Evolutionary conservation across 2,113 vertebrate genomes (phyloP).

Genomic region (Myodes glareolus): DNA sequence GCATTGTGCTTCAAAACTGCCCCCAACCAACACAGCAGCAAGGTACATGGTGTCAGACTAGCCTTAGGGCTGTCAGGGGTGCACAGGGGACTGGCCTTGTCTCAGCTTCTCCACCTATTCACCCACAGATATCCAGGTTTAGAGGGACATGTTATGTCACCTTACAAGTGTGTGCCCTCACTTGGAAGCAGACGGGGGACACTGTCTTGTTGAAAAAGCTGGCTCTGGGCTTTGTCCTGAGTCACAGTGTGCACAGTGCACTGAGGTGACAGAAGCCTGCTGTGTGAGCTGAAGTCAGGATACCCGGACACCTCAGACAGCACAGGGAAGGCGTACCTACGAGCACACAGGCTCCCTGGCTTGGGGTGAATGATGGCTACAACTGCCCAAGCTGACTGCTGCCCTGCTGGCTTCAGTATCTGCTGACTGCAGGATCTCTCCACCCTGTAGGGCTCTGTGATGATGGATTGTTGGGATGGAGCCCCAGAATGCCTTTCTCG

Average conservation of each 20-base stretch:
- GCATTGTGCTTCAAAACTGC: background rate
- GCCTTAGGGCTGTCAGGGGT: fast-evolving
- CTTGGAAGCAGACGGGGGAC: background rate
- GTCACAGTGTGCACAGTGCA: fast-evolving
- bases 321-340: fast-evolving
- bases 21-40: background rate
- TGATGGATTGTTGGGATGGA: background rate
- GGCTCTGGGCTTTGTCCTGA: background rate
- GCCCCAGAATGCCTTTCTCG: background rate
- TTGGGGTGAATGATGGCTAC: background rate
- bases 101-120: background rate
- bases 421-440: background rate
- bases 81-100: fast-evolving
- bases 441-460: background rate
- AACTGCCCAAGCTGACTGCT: no score
- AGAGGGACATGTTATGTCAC: fast-evolving
- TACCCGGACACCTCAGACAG: fast-evolving
- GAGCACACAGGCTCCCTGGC: background rate
- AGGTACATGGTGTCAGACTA: fast-evolving
- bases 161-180: fast-evolving
- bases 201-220: background rate
- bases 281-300: background rate
- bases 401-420: background rate
- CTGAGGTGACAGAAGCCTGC: background rate
- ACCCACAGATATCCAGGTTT: fast-evolving